Base-by-base conservation (phyloP, 2,888 invertebrate species). In the Oscheius sp. region DNA sequence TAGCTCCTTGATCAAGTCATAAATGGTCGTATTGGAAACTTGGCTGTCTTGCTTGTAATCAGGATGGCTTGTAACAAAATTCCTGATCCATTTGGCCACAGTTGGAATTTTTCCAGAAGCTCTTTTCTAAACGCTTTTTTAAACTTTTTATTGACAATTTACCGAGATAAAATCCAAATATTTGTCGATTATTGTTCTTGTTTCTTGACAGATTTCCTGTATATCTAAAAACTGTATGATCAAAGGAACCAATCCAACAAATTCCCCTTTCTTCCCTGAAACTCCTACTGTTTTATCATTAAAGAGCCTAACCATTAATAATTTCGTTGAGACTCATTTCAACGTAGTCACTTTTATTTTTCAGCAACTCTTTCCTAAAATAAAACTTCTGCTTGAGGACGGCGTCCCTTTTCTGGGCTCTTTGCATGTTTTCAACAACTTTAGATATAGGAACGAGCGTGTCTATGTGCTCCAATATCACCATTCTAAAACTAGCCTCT, bases 201-300 rank as follows among this genome's bases (percentile, higher is more conserved):
- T 96, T 88, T 97, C 97, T 1, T 96, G 94, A 89, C 98, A 97
- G 58, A 96, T 93, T 88, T 98, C 96, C 91, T 96, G 94, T 71
- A 93, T 93, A 77, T 92, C 92, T 83, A 98, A 90, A 89, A 95
- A 98, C 83, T 93, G 93, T 87, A 94, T 93, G 73, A 98, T 94
- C 81, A 99, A 89, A 3, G 96, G 93, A 78, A 96, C 91, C 82
- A 99, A 90, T 0, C 98, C 98, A 27, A 95, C 95, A 89, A 97
- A 99, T 72, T 92, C 91, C 69, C 92, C 92, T 71, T 91, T 91
- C 92, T 93, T 80, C 27, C 84, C 82, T 81, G 64, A 66, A 73
- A 50, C 6, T 10, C 8, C 5, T 2, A 10, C 25, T 17, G 6
- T 50, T 17, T 8, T 15, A 17, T 6, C 2, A 50, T 17, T 17